phyloP scores from a whole-genome alignment of 1,140 invertebrate genomes.

The Cotesia glomerata region DNA sequence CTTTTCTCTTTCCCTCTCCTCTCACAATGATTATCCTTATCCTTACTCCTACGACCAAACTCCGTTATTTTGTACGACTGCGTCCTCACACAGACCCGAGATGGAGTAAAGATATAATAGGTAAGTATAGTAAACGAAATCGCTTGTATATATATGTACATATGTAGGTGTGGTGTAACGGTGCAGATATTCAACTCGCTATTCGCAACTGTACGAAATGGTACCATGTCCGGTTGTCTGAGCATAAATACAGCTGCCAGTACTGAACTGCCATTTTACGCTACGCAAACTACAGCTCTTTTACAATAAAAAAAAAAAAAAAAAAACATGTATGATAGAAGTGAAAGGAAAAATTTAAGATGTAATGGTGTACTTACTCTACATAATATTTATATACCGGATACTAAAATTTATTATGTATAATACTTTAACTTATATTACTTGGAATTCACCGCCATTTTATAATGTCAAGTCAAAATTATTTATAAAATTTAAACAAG shows the following conservation, averaged over 20 bases:
- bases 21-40: conserved; percentile 2
- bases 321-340: conserved; percentile 13
- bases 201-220: conserved; percentile 2
- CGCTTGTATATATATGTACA: neutral
- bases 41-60: neutral
- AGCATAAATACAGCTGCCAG: conserved; percentile 17
- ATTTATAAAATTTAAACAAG: too few species aligned
- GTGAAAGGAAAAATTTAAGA: conserved; percentile 20
- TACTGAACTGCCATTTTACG: neutral
- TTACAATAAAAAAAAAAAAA: neutral
- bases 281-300: neutral
- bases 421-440: too few species aligned
- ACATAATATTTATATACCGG: too few species aligned
- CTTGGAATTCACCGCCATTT: too few species aligned
- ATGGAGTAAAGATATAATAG: neutral
- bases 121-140: neutral
- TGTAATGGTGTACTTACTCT: neutral
- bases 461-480: too few species aligned
- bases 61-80: neutral
- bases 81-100: neutral
- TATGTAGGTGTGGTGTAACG: too few species aligned
- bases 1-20: neutral
- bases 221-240: conserved; percentile 2
- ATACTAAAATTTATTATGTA: neutral
- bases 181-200: conserved; percentile 1